These are phyloP conservation scores for Torymus auratus DNA, from an alignment of 2,888 invertebrate species.

Conservation along the genomic window DNA sequence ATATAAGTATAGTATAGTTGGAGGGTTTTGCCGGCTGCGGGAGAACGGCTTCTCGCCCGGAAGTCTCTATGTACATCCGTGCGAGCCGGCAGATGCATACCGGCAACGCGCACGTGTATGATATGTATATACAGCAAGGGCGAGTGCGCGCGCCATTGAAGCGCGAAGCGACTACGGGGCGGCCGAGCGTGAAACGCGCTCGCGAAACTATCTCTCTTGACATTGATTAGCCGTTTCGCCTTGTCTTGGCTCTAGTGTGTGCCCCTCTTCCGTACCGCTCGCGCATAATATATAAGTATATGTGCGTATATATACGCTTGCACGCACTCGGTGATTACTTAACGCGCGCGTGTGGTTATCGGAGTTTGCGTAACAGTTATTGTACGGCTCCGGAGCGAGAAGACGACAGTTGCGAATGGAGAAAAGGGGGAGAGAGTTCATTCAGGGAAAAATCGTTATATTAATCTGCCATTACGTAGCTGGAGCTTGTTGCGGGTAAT, in stretches of 20 bases:
- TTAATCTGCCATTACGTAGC: no score
- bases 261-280: neutral
- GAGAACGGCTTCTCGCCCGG: neutral
- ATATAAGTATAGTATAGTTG: neutral
- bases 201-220: neutral
- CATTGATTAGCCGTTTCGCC: conserved; percentile 18
- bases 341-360: no score
- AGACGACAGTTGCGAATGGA: no score
- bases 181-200: neutral
- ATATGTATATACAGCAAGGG: neutral
- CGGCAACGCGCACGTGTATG: neutral
- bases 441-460: no score
- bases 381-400: no score
- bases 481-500: no score
- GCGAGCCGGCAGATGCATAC: no score
- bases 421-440: no score
- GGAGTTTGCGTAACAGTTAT: no score
- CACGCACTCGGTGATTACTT: neutral
- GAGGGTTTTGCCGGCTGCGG: neutral
- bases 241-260: neutral
- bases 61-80: no score
- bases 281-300: neutral
- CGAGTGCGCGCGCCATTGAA: neutral
- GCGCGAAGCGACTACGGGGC: neutral
- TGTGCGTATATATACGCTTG: neutral